Conservation (phyloP, 2,888 invertebrate genomes). For the Platyscelio sp. region DNA sequence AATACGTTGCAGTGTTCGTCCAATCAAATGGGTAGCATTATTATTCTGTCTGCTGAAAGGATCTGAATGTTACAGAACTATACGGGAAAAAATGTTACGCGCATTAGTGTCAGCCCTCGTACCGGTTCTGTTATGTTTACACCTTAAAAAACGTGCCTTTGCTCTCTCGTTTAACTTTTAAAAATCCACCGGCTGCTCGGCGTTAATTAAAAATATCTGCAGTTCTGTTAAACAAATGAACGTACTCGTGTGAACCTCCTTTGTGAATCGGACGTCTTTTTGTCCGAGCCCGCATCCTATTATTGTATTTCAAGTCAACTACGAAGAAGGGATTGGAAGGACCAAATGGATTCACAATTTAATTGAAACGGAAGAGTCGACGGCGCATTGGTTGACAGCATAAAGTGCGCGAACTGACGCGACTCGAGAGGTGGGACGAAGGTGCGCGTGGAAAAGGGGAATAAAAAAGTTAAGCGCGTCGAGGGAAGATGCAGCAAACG, state of each 20-base stretch:
- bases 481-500: constrained; percentile 17
- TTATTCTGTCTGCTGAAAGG: constrained; percentile 12
- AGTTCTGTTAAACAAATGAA: constrained; percentile 25
- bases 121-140: constrained; percentile 3
- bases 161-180: constrained; percentile 7
- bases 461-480: constrained; percentile 37
- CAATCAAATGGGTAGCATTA: constrained; percentile 31
- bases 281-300: constrained; percentile 13
- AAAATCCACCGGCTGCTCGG: constrained; percentile 9
- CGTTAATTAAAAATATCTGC: constrained; percentile 39
- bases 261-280: constrained; percentile 45
- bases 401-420: constrained; percentile 35
- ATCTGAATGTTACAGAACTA: background rate
- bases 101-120: constrained; percentile 17
- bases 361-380: constrained; percentile 62
- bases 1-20: background rate
- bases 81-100: constrained; percentile 12
- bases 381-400: constrained; percentile 43
- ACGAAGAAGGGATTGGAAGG: constrained; percentile 30
- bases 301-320: constrained; percentile 12
- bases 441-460: background rate
- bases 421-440: background rate
- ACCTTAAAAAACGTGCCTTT: constrained; percentile 19
- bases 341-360: constrained; percentile 62
- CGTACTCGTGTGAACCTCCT: background rate